Evolutionary conservation across 2,797 vertebrate genomes (phyloP), one percentile per base, ranked within the genome.

Genomic region (Artibeus jamaicensis): DNA sequence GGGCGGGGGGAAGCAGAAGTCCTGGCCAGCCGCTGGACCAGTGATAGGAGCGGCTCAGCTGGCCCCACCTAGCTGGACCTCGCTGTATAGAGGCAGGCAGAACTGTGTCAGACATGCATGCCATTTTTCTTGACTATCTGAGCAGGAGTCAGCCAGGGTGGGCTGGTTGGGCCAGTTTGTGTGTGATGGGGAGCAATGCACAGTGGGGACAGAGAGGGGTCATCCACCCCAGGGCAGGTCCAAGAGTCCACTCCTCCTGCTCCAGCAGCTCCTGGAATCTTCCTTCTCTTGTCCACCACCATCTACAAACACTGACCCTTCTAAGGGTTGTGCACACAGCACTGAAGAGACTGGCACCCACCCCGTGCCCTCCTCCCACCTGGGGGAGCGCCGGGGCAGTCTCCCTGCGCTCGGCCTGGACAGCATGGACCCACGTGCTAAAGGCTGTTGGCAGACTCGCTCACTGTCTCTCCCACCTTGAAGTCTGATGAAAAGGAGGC

Each of bases 51-150:
- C 7, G 21, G 62, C 3, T 21, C 42, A 73, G 82, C 26, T 7
- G 11, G 48, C 44, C 26, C 24, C 16, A 19, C n/a, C 46, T 4
- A 19, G 9, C 5, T 14, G 79, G 53, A 22, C 48, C 53, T 44
- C 37, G 11, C 34, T 15, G 5, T n/a, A 9, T 34, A 85, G 70
- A 44, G 22, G 71, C 2, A 8, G 26, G 9, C 9, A 57, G 29
- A 59, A 78, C 2, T 22, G 14, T 22, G 24, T 37, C 46, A 3
- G 34, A 48, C 0, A 9, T 42, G 26, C 3, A 0, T 0, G 15
- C 3, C 5, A 4, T 48, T 46, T 53, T 44, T 19, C 42, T 42
- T 11, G 48, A 34, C 9, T 37, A 34, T 50, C 11, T 84, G 55
- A 29, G 68, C 46, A n/a, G 59, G 26, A 3, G 15, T 67, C 39